Evolutionary conservation across 2,113 vertebrate genomes (phyloP), one percentile per base, ranked within the genome.

Genomic region (Syngnathoides biaculeatus): DNA sequence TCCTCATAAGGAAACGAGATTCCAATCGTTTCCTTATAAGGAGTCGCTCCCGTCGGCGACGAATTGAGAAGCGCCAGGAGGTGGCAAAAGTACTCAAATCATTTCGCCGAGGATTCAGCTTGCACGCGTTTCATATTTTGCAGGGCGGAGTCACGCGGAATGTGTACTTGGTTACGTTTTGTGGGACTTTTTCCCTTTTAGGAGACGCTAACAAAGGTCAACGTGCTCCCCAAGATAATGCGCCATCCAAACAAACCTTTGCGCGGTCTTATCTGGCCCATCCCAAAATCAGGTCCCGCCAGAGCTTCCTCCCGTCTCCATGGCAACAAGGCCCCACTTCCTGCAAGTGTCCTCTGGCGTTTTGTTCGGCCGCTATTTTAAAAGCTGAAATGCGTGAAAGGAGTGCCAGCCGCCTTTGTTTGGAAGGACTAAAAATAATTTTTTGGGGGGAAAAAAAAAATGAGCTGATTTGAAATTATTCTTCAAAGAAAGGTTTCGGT

Each of bases 271-370:
- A 79, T 86, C 70, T 66, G 76, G 64, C 71, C 79, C 79, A 71
- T 77, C 56, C 74, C 83, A 84, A 84, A 85, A 90, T 87, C 87
- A 85, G 76, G 30, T 42, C 53, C 58, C 60, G 63, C 60, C 86
- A 85, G 83, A 66, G 59, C 71, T 83, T 78, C 71, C 75, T 67
- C 65, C 71, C 20, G 75, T 87, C 86, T 87, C 87, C 79, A 40
- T 72, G 58, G 76, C 59, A 78, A 76, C 82, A 80, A 73, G 17
- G 69, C 42, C 35, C 42, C 22, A 73, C 75, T 87, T 87, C 78
- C 79, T 86, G 19, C 45, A 63, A 55, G 66, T 69, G 55, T 73
- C 81, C 69, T 73, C 66, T 68, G 59, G 72, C 27, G 15, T 22
- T 43, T 59, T 30, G 26, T 57, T 47, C 60, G 53, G 47, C 55